phyloP scores from a whole-genome alignment of 2,113 vertebrate genomes.

The Corythornis madagascariensis region DNA sequence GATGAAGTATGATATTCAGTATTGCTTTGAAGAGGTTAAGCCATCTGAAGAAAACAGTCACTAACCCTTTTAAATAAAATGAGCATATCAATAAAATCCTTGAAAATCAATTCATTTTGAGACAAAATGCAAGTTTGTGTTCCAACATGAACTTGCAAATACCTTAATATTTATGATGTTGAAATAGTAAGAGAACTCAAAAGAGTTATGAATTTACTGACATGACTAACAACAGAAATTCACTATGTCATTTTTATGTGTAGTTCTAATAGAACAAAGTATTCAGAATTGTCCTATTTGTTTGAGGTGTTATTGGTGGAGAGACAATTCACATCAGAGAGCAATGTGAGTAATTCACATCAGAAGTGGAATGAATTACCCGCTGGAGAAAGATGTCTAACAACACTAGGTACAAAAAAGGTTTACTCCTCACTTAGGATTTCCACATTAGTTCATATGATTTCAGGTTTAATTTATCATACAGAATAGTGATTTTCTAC shows the following conservation, averaged over 20 bases:
- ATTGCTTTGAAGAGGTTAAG: background rate
- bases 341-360: background rate
- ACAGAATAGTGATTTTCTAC: background rate
- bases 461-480: background rate
- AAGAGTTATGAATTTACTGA: background rate
- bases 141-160: background rate
- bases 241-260: background rate
- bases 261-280: background rate
- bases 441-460: background rate
- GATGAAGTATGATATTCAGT: background rate
- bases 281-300: background rate
- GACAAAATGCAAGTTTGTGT: background rate
- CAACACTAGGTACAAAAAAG: background rate
- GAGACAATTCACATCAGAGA: background rate
- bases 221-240: rapidly evolving
- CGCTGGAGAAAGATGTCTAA: background rate
- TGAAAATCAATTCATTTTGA: background rate
- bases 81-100: background rate
- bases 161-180: background rate
- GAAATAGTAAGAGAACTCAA: background rate
- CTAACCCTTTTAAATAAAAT: background rate
- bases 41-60: background rate
- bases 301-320: background rate
- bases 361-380: background rate
- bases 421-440: background rate